Conservation (phyloP, 1,140 invertebrate species). For the Drosophila neocordata region DNA sequence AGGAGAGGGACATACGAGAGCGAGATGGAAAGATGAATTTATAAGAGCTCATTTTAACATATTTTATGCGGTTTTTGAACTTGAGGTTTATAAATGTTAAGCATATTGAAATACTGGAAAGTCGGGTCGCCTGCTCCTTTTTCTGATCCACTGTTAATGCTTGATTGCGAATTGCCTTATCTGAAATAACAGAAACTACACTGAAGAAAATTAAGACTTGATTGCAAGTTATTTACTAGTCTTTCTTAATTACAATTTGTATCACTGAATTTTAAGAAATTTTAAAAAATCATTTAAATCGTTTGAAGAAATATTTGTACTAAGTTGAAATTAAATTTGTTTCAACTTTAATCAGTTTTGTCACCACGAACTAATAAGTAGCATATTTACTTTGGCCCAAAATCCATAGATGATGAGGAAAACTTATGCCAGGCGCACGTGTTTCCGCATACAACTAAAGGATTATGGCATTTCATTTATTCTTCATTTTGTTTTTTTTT, state of each 20-base stretch:
- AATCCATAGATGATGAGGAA: slow-evolving; percentile 35
- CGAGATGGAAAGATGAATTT: slow-evolving; percentile 34
- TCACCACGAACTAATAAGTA: background rate
- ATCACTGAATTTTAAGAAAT: no score
- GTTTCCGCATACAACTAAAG: slow-evolving; percentile 55
- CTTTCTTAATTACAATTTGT: no score
- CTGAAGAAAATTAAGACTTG: background rate
- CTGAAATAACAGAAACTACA: slow-evolving; percentile 5
- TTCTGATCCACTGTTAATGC: slow-evolving; percentile 41
- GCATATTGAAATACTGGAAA: slow-evolving; percentile 40
- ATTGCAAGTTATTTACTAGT: no score
- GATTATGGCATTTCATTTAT: slow-evolving; percentile 65
- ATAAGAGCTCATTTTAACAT: slow-evolving; percentile 52
- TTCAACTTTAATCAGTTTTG: slow-evolving; percentile 5
- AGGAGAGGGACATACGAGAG: background rate
- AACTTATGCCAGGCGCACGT: slow-evolving; percentile 51
- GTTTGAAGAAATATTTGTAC: no score
- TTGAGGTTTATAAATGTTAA: slow-evolving; percentile 59
- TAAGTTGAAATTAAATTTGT: no score
- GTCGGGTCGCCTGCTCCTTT: background rate
- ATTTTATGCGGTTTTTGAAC: slow-evolving; percentile 61
- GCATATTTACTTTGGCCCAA: slow-evolving; percentile 18
- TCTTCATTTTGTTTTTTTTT: background rate
- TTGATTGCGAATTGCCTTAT: slow-evolving; percentile 44
- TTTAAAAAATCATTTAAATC: no score